Percentiles rank a stretch among this genome's conserved stretches.
These are phyloP conservation scores for Aphyosemion australe DNA, from an alignment of 2,113 vertebrate species.

Conservation along the genomic window DNA sequence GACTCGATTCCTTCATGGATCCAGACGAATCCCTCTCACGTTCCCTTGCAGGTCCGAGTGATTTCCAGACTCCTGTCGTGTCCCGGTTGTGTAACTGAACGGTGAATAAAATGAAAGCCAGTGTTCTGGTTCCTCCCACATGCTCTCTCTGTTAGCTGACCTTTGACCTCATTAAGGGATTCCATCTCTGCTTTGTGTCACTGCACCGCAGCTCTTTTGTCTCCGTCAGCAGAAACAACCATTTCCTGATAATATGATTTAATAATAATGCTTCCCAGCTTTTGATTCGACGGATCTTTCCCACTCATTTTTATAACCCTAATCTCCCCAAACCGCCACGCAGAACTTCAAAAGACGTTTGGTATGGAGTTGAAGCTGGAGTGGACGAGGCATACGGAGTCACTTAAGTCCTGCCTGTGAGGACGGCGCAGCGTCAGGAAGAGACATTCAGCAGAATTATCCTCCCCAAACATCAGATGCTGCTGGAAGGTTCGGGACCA, in stretches of 20 bases:
- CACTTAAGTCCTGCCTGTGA: background rate
- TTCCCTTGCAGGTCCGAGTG: background rate
- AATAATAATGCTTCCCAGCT: conserved; percentile 51
- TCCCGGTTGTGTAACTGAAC: conserved; percentile 40
- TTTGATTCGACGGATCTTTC: conserved; percentile 22
- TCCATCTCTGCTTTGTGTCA: conserved; percentile 59
- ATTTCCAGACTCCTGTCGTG: background rate
- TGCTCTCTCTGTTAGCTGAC: conserved; percentile 42
- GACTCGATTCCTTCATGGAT: no score
- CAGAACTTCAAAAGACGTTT: conserved; percentile 1
- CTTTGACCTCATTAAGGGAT: conserved; percentile 55
- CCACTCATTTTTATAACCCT: conserved; percentile 11
- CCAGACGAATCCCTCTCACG: no score
- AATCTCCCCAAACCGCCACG: conserved; percentile 11
- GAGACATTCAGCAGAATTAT: no score
- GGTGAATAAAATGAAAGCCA: conserved; percentile 33
- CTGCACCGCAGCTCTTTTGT: conserved; percentile 47
- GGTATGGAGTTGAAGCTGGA: background rate
- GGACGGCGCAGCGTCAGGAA: background rate
- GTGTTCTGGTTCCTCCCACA: conserved; percentile 43
- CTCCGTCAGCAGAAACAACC: conserved; percentile 38
- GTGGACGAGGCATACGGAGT: background rate
- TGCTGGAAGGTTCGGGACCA: background rate
- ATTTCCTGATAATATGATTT: conserved; percentile 42
- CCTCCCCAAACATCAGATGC: background rate